Base-by-base conservation (phyloP, 2,888 invertebrate genomes). In the Andrena trimmerana region DNA sequence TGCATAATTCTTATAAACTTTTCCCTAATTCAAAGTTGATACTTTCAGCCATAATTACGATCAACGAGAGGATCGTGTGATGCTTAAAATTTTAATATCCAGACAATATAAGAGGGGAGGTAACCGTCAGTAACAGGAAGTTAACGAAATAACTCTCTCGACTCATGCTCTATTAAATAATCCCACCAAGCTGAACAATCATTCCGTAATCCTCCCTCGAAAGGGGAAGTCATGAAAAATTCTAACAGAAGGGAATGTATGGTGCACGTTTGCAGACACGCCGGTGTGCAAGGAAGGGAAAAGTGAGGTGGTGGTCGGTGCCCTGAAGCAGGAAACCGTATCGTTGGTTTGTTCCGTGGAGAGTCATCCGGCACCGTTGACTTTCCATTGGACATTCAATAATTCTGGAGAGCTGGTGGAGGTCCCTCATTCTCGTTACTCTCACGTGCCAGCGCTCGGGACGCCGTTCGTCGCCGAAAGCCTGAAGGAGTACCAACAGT, bases 371-470 rank as follows among this genome's bases (percentile, higher is more conserved):
- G 96, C 97, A 8, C 96, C 97, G 77, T 96, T 97, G 90, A 96
- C 97, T 91, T 98, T 98, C 94, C 97, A 97, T 92, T 98, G 98
- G 98, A 98, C 98, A 87, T 98, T 98, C 95, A 98, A 98, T 95
- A 97, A 97, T 94, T 97, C 97, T 81, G 98, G 98, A 24, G 97
- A 97, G 92, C 97, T 97, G 94, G 96, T 97, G 68, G 97, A 97
- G 93, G 95, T 97, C 88, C 96, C 97, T 78, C 94, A 95, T 84
- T 96, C 96, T 72, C 96, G 96, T 90, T 90, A 92, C 82, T 91
- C 90, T 59, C 92, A 93, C 86, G 89, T 89, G 82, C 87, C 90
- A 52, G 83, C 83, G 27, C 62, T 90, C 85, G 87, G 91, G 90
- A 86, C 93, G 90, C 79, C 92, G 86, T 78, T 90, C 84, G 82